phyloP scores from a whole-genome alignment of 2,888 invertebrate species.

The Epistrophe grossulariae region DNA sequence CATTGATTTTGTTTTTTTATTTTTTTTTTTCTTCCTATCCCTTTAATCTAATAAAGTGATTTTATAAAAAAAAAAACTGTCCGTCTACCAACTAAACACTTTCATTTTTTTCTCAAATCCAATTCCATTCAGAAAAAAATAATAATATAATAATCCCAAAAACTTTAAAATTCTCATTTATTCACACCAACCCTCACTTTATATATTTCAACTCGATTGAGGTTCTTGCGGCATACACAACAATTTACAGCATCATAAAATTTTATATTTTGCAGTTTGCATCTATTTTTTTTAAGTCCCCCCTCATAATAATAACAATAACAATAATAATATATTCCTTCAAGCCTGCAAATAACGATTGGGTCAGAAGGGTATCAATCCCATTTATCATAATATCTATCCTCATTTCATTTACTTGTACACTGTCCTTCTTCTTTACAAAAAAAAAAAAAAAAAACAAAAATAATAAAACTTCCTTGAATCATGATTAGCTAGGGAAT shows the following conservation, averaged over 20 bases:
- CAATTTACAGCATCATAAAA: slow-evolving; percentile 69
- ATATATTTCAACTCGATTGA: neutral
- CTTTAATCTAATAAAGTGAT: no score
- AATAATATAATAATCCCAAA: no score
- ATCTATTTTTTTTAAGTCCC: slow-evolving; percentile 44
- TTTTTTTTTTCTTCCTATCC: no score
- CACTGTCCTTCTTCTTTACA: slow-evolving; percentile 31
- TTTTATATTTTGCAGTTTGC: slow-evolving; percentile 51
- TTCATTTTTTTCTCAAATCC: no score
- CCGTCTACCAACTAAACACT: no score
- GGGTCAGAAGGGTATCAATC: slow-evolving; percentile 68
- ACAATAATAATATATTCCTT: slow-evolving; percentile 47
- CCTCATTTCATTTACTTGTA: slow-evolving; percentile 60
- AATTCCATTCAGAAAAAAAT: no score
- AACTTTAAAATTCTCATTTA: slow-evolving; percentile 16
- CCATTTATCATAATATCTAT: slow-evolving; percentile 68
- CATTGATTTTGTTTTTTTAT: no score
- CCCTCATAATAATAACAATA: slow-evolving; percentile 36
- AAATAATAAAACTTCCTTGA: slow-evolving; percentile 6
- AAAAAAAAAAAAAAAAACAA: neutral
- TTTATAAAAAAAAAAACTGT: no score
- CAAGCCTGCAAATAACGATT: slow-evolving; percentile 67
- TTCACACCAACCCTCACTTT: slow-evolving; percentile 23
- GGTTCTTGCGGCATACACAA: slow-evolving; percentile 38
- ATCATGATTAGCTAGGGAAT: slow-evolving; percentile 16